Percentiles rank a stretch among this genome's conserved stretches.
Evolutionary conservation across 2,888 invertebrate genomes (phyloP).

Genomic region (Tribolium freemani): DNA sequence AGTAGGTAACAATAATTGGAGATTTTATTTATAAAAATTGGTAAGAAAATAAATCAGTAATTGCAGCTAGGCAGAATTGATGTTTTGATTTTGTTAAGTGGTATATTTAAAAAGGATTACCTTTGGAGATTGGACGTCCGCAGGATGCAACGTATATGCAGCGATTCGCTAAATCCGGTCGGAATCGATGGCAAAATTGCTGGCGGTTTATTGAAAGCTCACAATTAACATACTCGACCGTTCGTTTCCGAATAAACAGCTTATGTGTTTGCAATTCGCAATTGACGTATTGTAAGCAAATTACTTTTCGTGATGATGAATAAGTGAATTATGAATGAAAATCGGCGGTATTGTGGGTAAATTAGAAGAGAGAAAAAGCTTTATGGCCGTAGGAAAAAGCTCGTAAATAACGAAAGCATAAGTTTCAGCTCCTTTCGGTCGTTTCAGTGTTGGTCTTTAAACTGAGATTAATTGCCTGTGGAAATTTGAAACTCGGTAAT

Average conservation of each 20-base stretch:
- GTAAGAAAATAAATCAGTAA: neutral
- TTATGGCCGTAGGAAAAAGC: neutral
- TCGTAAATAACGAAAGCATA: constrained; percentile 8
- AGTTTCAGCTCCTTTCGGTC: constrained; percentile 10
- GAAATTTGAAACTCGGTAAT: constrained; percentile 27
- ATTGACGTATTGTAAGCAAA: neutral
- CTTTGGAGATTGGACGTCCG: neutral
- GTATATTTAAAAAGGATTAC: neutral
- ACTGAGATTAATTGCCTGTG: constrained; percentile 29
- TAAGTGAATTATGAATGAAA: neutral
- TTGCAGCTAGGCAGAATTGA: too few species aligned
- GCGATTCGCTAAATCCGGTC: neutral
- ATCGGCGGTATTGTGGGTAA: neutral
- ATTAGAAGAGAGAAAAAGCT: neutral
- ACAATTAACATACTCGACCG: neutral
- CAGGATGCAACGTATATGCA: neutral
- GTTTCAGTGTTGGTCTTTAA: constrained; percentile 20
- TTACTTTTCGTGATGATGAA: neutral
- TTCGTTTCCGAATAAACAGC: neutral
- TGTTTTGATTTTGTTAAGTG: too few species aligned
- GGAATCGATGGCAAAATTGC: neutral
- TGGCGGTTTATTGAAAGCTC: neutral
- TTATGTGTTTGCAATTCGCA: neutral
- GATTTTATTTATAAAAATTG: neutral
- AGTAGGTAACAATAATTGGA: too few species aligned